A percentile compares a stretch with the other conserved stretches of the same genome.
Conservation (phyloP, 2,797 vertebrate species). For the Sylvilagus floridanus region DNA sequence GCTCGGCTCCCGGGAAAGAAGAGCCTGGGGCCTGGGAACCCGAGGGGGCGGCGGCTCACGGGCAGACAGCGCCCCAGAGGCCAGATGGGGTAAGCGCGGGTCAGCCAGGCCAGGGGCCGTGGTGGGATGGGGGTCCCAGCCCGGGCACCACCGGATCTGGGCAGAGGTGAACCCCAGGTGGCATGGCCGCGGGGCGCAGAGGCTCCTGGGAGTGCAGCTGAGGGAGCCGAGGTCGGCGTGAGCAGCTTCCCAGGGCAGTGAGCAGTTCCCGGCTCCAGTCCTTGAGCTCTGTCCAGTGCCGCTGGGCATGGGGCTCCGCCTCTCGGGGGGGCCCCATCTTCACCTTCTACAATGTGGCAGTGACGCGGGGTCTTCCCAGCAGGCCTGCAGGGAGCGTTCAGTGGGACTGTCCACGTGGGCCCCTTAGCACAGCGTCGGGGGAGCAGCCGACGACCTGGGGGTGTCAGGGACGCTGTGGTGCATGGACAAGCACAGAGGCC, state of each 20-base stretch:
- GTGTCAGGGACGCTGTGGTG: no score
- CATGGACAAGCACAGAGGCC: no score
- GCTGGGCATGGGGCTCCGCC: accelerated
- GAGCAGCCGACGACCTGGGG: no score
- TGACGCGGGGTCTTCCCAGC: accelerated
- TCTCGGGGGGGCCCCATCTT: not conserved
- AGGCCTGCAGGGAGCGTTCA: not conserved
- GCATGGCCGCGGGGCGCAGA: not conserved
- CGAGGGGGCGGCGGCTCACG: not conserved
- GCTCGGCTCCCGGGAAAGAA: conserved; percentile 75
- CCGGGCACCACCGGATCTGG: not conserved
- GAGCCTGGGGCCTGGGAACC: conserved; percentile 60
- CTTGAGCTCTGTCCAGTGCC: not conserved
- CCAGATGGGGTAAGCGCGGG: not conserved
- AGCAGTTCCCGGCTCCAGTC: not conserved
- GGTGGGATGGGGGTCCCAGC: not conserved
- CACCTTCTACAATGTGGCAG: not conserved
- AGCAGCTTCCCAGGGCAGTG: not conserved
- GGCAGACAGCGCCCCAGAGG: conserved; percentile 40
- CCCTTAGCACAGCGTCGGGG: not conserved
- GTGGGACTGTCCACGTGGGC: no score
- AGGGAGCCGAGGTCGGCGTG: not conserved
- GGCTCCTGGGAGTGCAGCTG: not conserved
- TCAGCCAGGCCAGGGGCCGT: not conserved
- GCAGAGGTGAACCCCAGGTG: not conserved